Base-by-base conservation (phyloP, 2,797 vertebrate species). In the Dryobates pubescens region DNA sequence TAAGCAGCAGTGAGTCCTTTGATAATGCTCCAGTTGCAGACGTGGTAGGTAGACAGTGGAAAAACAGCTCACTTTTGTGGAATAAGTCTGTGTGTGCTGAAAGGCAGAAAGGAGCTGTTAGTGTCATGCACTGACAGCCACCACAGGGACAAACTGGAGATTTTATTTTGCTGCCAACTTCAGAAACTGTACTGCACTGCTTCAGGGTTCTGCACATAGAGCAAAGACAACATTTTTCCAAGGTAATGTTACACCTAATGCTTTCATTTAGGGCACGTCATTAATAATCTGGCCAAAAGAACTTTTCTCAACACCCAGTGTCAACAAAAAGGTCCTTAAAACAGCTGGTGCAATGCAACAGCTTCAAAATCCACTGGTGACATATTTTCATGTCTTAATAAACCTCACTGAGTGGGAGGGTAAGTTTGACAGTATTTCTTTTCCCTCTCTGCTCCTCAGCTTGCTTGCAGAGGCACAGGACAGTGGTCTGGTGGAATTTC, bases 161-260 rank as follows among this genome's bases (percentile, higher is more conserved):
- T 41, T 72, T 59, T 61, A 22, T 63, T 57, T 70, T 43, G 32
- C 83, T 86, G 53, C 43, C 6, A 27, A 8, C 22, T n/a, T 26
- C 11, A 63, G 63, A 47, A 19, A 47, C 11, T 83, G 81, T 72
- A 53, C 63, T 81, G 53, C 53, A 73, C 0, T 53, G 43, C 38
- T 70, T 84, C 43, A 82, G 13, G 17, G 17, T 77, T 89, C 68
- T 77, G 62, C 10, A 6, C 65, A 90, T 17, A 13, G 27, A 86
- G 74, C 7, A 86, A 89, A 83, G 74, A 36, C 49, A 76, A 85
- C 2, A 64, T 87, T 89, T 93, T 86, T 79, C 88, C 68, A 74
- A 86, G 29, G 16, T 93, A 19, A 83, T 82, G 30, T 53, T 86
- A 69, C 51, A 29, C 29, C 43, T 72, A 56, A 59, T 5, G 6